phyloP scores from a whole-genome alignment of 1,140 invertebrate species.

The Drosophila neocordata region DNA sequence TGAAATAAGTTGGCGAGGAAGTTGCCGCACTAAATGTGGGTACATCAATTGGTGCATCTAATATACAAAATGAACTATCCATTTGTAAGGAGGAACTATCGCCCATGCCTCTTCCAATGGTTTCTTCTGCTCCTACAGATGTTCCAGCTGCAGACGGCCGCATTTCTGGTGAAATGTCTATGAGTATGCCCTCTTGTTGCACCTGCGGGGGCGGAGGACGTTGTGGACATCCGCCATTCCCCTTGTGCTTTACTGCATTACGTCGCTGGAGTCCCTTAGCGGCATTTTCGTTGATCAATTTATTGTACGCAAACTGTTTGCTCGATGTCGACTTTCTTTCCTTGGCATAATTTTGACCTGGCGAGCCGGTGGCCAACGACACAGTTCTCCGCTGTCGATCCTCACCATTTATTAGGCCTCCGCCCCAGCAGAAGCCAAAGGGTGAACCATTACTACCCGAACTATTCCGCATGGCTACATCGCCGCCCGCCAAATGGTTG shows the following conservation, averaged over 20 bases:
- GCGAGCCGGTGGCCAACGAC: slow-evolving; percentile 56
- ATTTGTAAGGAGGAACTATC: slow-evolving; percentile 65
- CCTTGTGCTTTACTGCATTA: slow-evolving; percentile 54
- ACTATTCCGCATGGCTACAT: slow-evolving; percentile 57
- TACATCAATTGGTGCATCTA: slow-evolving; percentile 91
- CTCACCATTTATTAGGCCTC: slow-evolving; percentile 80
- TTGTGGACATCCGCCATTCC: slow-evolving; percentile 77
- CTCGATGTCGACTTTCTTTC: slow-evolving; percentile 84
- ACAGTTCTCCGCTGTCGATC: slow-evolving; percentile 82
- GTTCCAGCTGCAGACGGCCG: slow-evolving; percentile 15
- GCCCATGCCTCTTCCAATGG: slow-evolving; percentile 3
- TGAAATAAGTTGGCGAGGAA: slow-evolving; percentile 61
- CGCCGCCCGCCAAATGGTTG: slow-evolving; percentile 37
- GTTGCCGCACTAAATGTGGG: slow-evolving; percentile 77
- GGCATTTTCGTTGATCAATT: slow-evolving; percentile 87
- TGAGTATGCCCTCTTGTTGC: slow-evolving; percentile 84
- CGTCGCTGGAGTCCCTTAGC: slow-evolving; percentile 59
- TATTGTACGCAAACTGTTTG: slow-evolving; percentile 91
- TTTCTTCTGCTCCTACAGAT: neutral
- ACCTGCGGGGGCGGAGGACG: slow-evolving; percentile 84
- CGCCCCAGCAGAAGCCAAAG: slow-evolving; percentile 93
- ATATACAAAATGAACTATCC: slow-evolving; percentile 85
- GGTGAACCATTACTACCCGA: slow-evolving; percentile 85
- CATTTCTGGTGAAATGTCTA: slow-evolving; percentile 86
- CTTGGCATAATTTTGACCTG: slow-evolving; percentile 67